Conservation (phyloP, 1,140 invertebrate genomes). For the Habropoda laboriosa region DNA sequence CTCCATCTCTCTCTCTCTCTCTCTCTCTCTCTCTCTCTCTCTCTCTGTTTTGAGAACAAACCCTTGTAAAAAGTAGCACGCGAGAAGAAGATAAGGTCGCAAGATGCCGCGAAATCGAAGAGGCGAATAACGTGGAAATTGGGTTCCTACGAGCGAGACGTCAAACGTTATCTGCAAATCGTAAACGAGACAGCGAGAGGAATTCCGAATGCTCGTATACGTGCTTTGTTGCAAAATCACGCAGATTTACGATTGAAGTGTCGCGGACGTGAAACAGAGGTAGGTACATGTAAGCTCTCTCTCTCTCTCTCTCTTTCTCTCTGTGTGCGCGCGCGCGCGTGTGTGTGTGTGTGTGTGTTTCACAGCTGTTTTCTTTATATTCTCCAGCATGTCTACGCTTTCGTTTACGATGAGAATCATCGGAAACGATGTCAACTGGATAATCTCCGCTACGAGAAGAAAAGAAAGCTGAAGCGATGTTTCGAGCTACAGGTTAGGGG, state of each 20-base stretch:
- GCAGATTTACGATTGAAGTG: conserved; percentile 82
- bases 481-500: conserved; percentile 83
- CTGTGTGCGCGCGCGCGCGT: no score
- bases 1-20: background rate
- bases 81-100: conserved; percentile 83
- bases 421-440: conserved; percentile 84
- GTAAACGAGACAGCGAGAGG: conserved; percentile 83
- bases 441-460: conserved; percentile 82
- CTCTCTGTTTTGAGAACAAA: background rate
- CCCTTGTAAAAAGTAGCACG: conserved; percentile 76
- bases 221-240: conserved; percentile 82
- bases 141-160: conserved; percentile 81
- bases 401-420: conserved; percentile 83
- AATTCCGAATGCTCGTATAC: conserved; percentile 81
- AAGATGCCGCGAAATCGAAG: conserved; percentile 81
- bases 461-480: conserved; percentile 82
- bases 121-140: conserved; percentile 83
- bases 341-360: no score
- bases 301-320: background rate
- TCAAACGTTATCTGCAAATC: conserved; percentile 82
- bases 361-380: conserved; percentile 37
- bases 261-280: conserved; percentile 14
- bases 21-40: background rate
- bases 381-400: conserved; percentile 82
- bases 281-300: background rate